These are phyloP conservation scores for Brenthis ino DNA, from an alignment of 2,888 invertebrate genomes.

Conservation along the genomic window DNA sequence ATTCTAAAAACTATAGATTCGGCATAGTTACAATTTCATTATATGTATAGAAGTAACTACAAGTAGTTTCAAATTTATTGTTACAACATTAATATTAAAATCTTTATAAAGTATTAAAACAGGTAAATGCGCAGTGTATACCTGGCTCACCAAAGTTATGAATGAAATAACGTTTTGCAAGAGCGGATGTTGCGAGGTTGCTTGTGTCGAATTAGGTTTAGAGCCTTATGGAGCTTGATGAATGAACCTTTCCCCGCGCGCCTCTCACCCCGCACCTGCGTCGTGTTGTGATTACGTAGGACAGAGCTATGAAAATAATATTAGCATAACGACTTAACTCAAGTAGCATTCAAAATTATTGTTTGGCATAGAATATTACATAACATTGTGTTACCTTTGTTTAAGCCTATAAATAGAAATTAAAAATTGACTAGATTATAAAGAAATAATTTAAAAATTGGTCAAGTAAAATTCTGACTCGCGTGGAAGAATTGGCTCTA, in stretches of 20 bases:
- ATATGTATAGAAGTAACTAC: no score
- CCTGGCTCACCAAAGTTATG: conserved; percentile 70
- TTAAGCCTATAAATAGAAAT: no score
- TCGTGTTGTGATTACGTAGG: conserved; percentile 34
- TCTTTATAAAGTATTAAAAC: no score
- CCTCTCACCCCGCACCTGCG: conserved; percentile 24
- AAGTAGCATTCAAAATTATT: conserved; percentile 24
- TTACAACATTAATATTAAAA: no score
- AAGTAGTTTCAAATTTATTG: no score
- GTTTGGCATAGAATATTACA: conserved; percentile 21
- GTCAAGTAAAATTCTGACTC: no score
- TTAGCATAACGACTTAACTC: conserved; percentile 26
- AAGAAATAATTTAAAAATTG: no score
- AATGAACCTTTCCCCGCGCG: conserved; percentile 64
- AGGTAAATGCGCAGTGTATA: conserved; percentile 50
- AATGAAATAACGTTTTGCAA: conserved; percentile 82
- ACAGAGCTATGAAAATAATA: conserved; percentile 30
- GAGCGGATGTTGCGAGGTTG: conserved; percentile 82
- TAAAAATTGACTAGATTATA: no score
- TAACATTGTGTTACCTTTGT: background rate
- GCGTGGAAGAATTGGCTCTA: no score
- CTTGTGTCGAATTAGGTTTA: conserved; percentile 80
- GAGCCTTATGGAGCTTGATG: conserved; percentile 80
- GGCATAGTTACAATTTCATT: no score
- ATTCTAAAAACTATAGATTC: no score